Percentiles rank a stretch among this genome's conserved stretches.
Evolutionary conservation across 1,140 invertebrate genomes (phyloP).

Genomic region (Drosophila nasuta): DNA sequence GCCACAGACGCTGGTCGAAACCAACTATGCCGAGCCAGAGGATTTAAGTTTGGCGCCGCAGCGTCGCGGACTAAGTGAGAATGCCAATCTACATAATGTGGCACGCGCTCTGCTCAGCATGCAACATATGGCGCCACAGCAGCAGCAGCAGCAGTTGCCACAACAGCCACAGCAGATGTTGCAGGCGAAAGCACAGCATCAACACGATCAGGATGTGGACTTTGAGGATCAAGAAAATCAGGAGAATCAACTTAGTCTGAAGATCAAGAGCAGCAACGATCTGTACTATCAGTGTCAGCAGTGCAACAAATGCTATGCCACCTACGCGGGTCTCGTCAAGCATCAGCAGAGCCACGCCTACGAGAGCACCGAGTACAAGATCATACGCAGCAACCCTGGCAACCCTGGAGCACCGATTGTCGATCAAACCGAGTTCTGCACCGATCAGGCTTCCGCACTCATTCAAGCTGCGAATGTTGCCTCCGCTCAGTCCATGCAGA

Average conservation of each 20-base stretch:
- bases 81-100: slow-evolving; percentile 78
- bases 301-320: slow-evolving; percentile 98
- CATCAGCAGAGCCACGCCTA: slow-evolving; percentile 98
- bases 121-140: slow-evolving; percentile 65
- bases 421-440: slow-evolving; percentile 78
- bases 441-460: slow-evolving; percentile 73
- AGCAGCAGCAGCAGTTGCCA: slow-evolving; percentile 25
- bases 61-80: slow-evolving; percentile 69
- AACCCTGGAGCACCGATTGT: slow-evolving; percentile 55
- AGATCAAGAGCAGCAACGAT: slow-evolving; percentile 80
- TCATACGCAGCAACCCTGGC: slow-evolving; percentile 72
- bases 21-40: slow-evolving; percentile 56
- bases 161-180: slow-evolving; percentile 16
- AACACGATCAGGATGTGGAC: slow-evolving; percentile 13
- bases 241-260: slow-evolving; percentile 53
- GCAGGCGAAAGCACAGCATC: neutral
- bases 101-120: slow-evolving; percentile 75
- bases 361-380: slow-evolving; percentile 84
- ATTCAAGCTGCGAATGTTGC: slow-evolving; percentile 77
- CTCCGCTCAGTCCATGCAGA: slow-evolving; percentile 78
- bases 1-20: slow-evolving; percentile 20
- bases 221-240: slow-evolving; percentile 43
- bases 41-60: slow-evolving; percentile 61
- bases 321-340: slow-evolving; percentile 96
- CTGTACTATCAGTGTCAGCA: slow-evolving; percentile 83